Evolutionary conservation across 2,888 invertebrate genomes (phyloP).

Genomic region (Ochropleura leucogaster): DNA sequence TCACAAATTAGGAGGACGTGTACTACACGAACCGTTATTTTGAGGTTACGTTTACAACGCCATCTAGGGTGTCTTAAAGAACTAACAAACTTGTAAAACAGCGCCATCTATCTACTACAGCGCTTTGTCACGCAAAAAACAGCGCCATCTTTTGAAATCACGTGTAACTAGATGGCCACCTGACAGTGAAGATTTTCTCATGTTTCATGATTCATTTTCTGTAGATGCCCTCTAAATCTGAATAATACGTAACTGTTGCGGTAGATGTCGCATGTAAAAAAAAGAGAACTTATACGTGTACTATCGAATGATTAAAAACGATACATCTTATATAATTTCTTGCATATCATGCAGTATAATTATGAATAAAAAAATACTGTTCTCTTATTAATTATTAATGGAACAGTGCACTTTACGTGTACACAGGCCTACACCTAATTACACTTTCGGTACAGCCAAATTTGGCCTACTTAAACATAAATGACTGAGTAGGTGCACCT

Average conservation of each 20-base stretch:
- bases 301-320: background rate
- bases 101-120: background rate
- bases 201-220: background rate
- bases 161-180: background rate
- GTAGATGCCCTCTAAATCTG: background rate
- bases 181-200: background rate
- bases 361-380: background rate
- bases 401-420: background rate
- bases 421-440: constrained; percentile 10
- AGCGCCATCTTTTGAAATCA: constrained; percentile 41
- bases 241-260: background rate
- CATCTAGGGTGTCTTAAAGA: constrained; percentile 20
- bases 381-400: background rate
- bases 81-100: background rate
- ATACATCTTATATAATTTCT: background rate
- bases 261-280: constrained; percentile 24
- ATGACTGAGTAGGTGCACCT: constrained; percentile 51
- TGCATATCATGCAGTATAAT: background rate
- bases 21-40: constrained; percentile 2
- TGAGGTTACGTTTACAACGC: constrained; percentile 42
- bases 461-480: constrained; percentile 45
- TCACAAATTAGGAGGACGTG: background rate
- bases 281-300: too few relatives aligned
- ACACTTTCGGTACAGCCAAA: constrained; percentile 33
- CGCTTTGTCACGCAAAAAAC: accelerated